These are phyloP conservation scores for Scomber japonicus DNA, from an alignment of 2,113 vertebrate species.

Conservation along the genomic window DNA sequence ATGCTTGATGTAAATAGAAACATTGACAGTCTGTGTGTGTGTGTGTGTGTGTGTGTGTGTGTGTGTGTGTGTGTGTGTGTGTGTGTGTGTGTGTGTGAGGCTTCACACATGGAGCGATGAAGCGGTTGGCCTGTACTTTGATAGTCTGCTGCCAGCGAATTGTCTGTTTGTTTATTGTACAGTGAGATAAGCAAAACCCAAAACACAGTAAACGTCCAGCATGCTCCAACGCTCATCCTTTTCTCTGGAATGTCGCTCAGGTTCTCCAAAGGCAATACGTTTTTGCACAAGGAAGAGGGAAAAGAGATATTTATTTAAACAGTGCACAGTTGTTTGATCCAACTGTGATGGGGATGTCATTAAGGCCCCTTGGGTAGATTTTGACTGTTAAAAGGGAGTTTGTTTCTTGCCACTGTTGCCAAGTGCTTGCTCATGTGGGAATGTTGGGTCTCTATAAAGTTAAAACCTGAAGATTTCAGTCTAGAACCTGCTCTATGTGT, in stretches of 20 bases:
- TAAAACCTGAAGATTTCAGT: too few species aligned
- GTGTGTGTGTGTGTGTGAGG: conserved; percentile 47
- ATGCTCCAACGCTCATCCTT: conserved; percentile 25
- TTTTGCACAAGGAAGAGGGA: background rate
- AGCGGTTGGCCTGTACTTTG: conserved; percentile 62
- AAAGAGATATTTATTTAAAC: background rate
- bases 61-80: conserved; percentile 52
- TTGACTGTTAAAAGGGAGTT: background rate
- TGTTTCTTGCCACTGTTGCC: too few species aligned
- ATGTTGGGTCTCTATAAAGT: too few species aligned
- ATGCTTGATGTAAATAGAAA: conserved; percentile 68
- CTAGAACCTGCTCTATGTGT: too few species aligned
- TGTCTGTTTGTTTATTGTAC: conserved; percentile 69
- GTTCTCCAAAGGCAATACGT: conserved; percentile 4
- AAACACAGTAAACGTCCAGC: conserved; percentile 57
- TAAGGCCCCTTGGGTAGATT: background rate
- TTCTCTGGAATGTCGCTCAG: conserved; percentile 38
- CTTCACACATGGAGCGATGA: conserved; percentile 19
- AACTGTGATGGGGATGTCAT: background rate
- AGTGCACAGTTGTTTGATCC: background rate
- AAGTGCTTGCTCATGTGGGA: too few species aligned
- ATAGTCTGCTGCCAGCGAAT: conserved; percentile 60
- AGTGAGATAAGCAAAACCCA: conserved; percentile 68
- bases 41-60: conserved; percentile 61
- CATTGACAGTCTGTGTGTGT: conserved; percentile 55